Conservation (phyloP, 2,113 vertebrate species). For the Corythornis vintsioides region DNA sequence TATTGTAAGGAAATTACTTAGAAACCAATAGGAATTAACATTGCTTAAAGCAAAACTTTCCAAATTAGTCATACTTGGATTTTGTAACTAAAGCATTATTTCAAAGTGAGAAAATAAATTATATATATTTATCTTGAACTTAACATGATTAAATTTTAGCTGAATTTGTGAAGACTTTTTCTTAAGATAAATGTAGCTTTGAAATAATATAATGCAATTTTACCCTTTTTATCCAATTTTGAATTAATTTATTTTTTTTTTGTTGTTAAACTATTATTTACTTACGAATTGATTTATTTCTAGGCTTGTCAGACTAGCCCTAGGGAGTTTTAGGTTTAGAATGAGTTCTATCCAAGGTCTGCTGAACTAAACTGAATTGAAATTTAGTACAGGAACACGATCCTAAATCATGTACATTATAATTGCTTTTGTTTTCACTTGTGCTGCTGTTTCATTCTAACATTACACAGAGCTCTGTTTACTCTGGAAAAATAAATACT, state of each 20-base stretch:
- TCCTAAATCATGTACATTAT: not conserved
- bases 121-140: not conserved
- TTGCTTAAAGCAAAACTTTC: not conserved
- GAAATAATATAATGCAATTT: not conserved
- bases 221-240: not conserved
- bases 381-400: not conserved
- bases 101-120: not conserved
- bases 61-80: not conserved
- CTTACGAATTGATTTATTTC: not conserved
- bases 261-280: not conserved
- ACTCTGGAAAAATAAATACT: not conserved
- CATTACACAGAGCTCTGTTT: not conserved
- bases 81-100: not conserved
- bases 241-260: not conserved
- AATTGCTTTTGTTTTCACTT: constrained; percentile 26
- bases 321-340: not conserved
- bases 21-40: not conserved
- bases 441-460: not conserved
- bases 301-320: not conserved
- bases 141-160: not conserved
- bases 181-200: not conserved
- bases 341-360: not conserved
- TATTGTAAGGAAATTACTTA: not conserved
- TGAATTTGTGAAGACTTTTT: not conserved
- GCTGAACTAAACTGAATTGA: not conserved